Evolutionary conservation across 35 echinoderm and acorn worm species (phyloP).

Genomic region (Eucidaris tribuloides): DNA sequence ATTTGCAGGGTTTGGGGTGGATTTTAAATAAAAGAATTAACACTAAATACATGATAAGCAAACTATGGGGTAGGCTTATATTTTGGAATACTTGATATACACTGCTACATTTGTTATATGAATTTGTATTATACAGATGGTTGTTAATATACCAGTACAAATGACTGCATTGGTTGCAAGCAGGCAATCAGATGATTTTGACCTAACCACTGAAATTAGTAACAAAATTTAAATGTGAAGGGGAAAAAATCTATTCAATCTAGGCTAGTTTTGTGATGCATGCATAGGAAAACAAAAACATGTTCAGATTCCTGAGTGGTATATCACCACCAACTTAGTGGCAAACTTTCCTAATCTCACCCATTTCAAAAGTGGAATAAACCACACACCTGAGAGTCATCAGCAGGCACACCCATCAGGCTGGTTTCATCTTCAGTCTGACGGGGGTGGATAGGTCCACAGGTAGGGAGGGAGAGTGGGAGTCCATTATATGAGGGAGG

Average conservation of each 20-base stretch:
- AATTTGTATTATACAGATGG: too few relatives aligned
- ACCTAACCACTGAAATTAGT: too few relatives aligned
- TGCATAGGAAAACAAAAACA: slow-evolving; percentile 4
- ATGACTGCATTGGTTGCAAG: too few relatives aligned
- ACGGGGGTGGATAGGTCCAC: slow-evolving; percentile 27
- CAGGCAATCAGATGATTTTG: too few relatives aligned
- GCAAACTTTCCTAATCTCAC: slow-evolving; percentile 30
- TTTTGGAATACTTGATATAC: too few relatives aligned
- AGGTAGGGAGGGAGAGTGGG: slow-evolving; percentile 15
- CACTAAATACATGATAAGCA: too few relatives aligned
- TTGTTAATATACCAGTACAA: too few relatives aligned
- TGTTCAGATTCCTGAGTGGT: neutral
- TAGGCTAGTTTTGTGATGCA: neutral
- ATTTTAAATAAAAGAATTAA: too few relatives aligned
- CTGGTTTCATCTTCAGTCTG: slow-evolving; percentile 32
- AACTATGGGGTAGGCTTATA: too few relatives aligned
- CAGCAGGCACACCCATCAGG: slow-evolving; percentile 12
- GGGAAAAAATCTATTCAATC: neutral
- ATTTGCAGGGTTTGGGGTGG: too few relatives aligned
- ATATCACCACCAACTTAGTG: neutral
- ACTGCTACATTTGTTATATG: too few relatives aligned
- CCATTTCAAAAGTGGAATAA: slow-evolving; percentile 22
- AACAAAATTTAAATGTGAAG: neutral
- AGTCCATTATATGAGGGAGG: neutral
- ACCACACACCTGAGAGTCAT: slow-evolving; percentile 28